A percentile compares a stretch with the other conserved stretches of the same genome.
phyloP scores from a whole-genome alignment of 1,140 invertebrate species.

The Bombus cullumanus region DNA sequence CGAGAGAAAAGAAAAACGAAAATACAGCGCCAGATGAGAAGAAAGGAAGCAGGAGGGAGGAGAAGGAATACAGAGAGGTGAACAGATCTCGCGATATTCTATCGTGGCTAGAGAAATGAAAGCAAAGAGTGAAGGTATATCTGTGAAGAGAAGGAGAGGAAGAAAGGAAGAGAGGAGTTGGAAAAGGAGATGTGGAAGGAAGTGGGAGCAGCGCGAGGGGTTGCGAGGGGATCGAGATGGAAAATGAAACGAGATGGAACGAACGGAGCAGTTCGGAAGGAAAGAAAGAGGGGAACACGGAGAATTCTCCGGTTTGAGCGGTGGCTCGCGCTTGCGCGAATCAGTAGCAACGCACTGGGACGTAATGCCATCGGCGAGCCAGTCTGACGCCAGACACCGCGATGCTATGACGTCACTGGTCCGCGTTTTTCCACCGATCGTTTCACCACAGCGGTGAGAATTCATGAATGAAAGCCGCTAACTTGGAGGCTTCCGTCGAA shows the following conservation, averaged over 20 bases:
- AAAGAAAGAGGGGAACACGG: slow-evolving; percentile 21
- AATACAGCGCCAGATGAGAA: no score
- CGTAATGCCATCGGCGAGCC: slow-evolving; percentile 67
- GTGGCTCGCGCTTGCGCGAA: slow-evolving; percentile 59
- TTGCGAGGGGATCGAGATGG: neutral
- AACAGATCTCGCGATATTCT: neutral
- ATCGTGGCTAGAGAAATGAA: neutral
- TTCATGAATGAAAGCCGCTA: slow-evolving; percentile 74
- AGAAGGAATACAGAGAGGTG: no score
- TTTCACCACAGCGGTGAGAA: slow-evolving; percentile 62
- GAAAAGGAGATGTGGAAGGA: neutral
- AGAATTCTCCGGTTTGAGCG: slow-evolving; percentile 60
- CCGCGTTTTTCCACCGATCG: slow-evolving; percentile 66
- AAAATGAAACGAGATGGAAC: slow-evolving; percentile 1
- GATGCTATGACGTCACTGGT: slow-evolving; percentile 79
- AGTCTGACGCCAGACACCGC: slow-evolving; percentile 81
- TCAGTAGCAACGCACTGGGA: slow-evolving; percentile 55
- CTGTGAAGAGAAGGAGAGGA: neutral
- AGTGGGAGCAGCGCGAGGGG: neutral
- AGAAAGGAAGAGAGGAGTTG: neutral
- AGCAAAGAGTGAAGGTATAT: neutral
- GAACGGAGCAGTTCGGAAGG: neutral
- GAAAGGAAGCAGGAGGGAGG: neutral
- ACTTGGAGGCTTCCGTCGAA: neutral
- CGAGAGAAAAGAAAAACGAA: neutral